Base-by-base conservation (phyloP, 2,888 invertebrate species). In the Cantharis rustica region DNA sequence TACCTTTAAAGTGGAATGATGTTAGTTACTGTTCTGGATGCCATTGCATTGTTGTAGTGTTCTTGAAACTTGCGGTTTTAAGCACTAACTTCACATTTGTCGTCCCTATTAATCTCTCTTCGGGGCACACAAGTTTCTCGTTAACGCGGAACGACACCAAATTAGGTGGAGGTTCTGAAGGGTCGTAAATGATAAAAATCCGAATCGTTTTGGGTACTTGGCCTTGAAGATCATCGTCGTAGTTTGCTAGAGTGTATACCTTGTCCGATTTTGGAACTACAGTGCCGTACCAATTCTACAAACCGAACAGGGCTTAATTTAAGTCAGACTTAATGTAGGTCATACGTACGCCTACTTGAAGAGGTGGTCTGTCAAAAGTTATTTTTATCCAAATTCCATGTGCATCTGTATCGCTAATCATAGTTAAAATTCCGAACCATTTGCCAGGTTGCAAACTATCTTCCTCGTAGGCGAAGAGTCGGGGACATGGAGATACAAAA, bases 141-240 rank as follows among this genome's bases (percentile, higher is more conserved):
- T 93, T 93, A 23, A 93, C 85, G 47, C 90, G 83, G 27, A 92
- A 90, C 1, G 88, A 88, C 16, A 0, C 91, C 82, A 77, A 87
- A 90, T 90, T 91, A 0, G 93, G 93, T 0, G 89, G 85, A 17
- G 88, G 88, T 68, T 87, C 88, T 1, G 88, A 82, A 0, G 89
- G 86, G 81, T 91, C 90, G 85, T 91, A 92, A 76, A 91, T 91
- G 0, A 92, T 91, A 85, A 92, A 92, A 85, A 93, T 91, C 2
- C 91, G 87, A 11, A 92, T 89, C 0, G 90, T 86, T 0, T 90
- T 87, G 0, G 91, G 90, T 1, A 90, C 90, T 17, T 16, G 17
- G 0, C 91, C 90, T 73, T 89, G 89, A 17, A 93, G 88, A 79
- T 89, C 89, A 88, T 91, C 90, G 66, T 90, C 90, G 0, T 90